phyloP scores from a whole-genome alignment of 2,113 vertebrate species.

The Chaenogobius annularis region DNA sequence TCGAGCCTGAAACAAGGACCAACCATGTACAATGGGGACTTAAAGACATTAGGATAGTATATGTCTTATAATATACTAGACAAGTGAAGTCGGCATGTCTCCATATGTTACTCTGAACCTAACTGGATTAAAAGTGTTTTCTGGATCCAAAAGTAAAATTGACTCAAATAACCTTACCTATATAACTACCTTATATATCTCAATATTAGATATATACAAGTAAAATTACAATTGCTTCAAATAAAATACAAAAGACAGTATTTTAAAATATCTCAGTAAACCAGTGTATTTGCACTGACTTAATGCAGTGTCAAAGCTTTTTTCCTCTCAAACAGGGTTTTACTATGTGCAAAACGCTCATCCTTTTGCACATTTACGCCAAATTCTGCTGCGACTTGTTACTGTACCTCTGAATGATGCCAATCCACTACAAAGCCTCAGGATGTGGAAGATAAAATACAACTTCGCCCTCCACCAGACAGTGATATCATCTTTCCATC shows the following conservation, averaged over 20 bases:
- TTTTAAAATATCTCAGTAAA: neutral
- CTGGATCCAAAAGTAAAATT: no score
- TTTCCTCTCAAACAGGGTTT: neutral
- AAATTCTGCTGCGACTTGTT: neutral
- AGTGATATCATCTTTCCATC: slow-evolving; percentile 14
- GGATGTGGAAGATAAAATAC: neutral
- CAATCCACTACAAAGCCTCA: neutral
- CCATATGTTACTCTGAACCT: no score
- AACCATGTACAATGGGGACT: no score
- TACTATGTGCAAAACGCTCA: neutral
- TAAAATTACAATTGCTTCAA: neutral
- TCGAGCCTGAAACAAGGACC: no score
- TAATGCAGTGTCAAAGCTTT: neutral
- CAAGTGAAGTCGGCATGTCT: no score
- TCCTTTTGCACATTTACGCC: neutral
- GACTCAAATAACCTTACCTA: no score
- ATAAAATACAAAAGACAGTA: no score
- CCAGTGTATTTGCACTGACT: neutral
- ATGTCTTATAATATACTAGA: no score
- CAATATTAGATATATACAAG: no score
- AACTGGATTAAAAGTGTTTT: no score
- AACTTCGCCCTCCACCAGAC: neutral
- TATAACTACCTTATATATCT: no score
- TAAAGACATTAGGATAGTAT: no score
- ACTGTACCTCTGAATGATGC: neutral